Evolutionary conservation across 2,888 invertebrate species (phyloP).

Genomic region (Brachypterus glaber): DNA sequence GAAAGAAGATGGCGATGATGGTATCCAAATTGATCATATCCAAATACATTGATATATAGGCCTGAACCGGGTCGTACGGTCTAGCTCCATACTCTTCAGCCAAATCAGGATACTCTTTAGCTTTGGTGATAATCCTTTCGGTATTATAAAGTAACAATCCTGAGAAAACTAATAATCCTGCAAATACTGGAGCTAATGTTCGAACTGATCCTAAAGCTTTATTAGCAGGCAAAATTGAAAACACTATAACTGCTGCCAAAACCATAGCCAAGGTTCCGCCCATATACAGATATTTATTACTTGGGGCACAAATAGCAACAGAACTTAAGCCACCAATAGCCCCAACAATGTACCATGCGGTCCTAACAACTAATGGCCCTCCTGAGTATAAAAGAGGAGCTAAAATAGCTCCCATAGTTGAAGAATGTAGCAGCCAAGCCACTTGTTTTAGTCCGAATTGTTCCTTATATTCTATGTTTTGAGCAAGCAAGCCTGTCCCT

Average conservation of each 20-base stretch:
- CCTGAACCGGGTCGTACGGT: slow-evolving; percentile 90
- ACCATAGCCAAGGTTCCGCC: slow-evolving; percentile 94
- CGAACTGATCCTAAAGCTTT: slow-evolving; percentile 84
- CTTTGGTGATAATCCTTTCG: slow-evolving; percentile 78
- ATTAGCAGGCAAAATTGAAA: slow-evolving; percentile 86
- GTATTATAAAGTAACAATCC: slow-evolving; percentile 93
- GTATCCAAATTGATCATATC: too few species aligned
- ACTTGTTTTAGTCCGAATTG: slow-evolving; percentile 76
- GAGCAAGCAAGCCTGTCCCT: slow-evolving; percentile 75
- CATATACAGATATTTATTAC: slow-evolving; percentile 92
- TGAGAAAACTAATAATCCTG: slow-evolving; percentile 91
- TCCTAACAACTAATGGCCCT: slow-evolving; percentile 82
- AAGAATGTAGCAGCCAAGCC: slow-evolving; percentile 78
- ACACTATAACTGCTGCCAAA: slow-evolving; percentile 87
- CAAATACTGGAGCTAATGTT: slow-evolving; percentile 87
- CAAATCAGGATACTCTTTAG: slow-evolving; percentile 67
- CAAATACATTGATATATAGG: too few species aligned
- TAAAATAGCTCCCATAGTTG: slow-evolving; percentile 83
- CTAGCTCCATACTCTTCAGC: slow-evolving; percentile 44
- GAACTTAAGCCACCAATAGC: slow-evolving; percentile 90
- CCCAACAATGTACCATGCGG: slow-evolving; percentile 92
- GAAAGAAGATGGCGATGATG: too few species aligned
- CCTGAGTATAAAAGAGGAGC: slow-evolving; percentile 89
- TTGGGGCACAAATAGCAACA: slow-evolving; percentile 92
- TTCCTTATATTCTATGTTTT: slow-evolving; percentile 74